Conservation (phyloP, 2,797 vertebrate species). For the Trachops cirrhosus region DNA sequence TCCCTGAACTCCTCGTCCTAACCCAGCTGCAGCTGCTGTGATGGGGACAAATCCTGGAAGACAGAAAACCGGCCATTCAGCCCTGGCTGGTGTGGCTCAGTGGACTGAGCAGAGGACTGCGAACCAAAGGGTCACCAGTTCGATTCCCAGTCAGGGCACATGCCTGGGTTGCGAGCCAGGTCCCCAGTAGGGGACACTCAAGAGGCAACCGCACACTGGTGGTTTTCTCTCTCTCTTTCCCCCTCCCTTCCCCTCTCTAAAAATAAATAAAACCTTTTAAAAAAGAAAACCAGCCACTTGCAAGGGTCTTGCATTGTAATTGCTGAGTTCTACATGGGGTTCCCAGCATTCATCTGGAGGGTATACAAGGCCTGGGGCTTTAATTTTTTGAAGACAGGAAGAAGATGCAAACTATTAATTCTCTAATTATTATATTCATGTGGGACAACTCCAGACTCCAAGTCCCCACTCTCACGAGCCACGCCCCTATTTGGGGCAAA, state of each 20-base stretch:
- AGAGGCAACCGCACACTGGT: no score
- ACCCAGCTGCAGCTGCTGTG: background rate
- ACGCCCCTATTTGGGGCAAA: background rate
- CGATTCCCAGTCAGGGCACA: no score
- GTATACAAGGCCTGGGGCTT: background rate
- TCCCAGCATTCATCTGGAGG: background rate
- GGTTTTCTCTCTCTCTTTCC: no score
- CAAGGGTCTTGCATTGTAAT: background rate
- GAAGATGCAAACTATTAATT: conserved; percentile 22
- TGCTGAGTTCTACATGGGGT: background rate
- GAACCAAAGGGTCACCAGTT: no score
- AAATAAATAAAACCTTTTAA: no score
- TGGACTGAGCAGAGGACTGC: no score
- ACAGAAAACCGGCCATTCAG: background rate
- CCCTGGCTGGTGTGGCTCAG: background rate
- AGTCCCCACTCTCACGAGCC: background rate
- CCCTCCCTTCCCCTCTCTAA: no score
- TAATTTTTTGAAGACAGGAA: background rate
- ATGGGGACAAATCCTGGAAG: background rate
- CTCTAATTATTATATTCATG: background rate
- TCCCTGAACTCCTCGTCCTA: background rate
- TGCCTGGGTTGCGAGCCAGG: no score
- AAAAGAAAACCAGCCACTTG: background rate
- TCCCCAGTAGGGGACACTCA: no score
- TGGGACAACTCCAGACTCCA: background rate